Base-by-base conservation (phyloP, 2,113 vertebrate genomes). In the Prunella himalayana region DNA sequence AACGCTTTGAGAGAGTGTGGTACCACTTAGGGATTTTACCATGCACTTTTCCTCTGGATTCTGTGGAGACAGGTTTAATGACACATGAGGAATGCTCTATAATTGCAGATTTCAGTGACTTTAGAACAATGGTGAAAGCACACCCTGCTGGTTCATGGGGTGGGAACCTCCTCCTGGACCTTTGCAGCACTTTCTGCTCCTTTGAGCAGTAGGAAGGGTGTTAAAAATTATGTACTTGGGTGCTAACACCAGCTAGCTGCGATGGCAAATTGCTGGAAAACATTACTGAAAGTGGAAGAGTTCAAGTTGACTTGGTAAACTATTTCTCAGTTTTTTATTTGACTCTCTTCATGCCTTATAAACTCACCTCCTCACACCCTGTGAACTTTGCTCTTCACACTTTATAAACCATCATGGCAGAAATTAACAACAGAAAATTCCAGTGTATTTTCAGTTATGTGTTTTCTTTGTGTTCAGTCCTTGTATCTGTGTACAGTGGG, bases 1-100 rank as follows among this genome's bases (percentile, higher is more conserved):
- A 12, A 0, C 2, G 13, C 63, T 25, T 6, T 5, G 3, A 5
- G 49, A 24, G 33, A 21, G 3, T 2, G 13, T 5, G 54, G 27
- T 11, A 3, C 20, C 42, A 2, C 59, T 49, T 2, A 1, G 17
- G 60, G 68, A 7, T 49, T 61, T 60, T 31, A 41, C 68, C 17
- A 0, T 1, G 1, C 3, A 0, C 13, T 61, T 65, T 57, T 44
- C 25, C 82, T 61, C 33, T 37, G 82, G 24, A 4, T 66, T 49
- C 51, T 24, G 22, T 41, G 54, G 33, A 18, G 45, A 25, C 6
- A 10, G 50, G 44, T 39, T 64, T 50, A 49, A 30, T 42, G 37
- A 25, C 56, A 49, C 6, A 0, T 5, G 28, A 57, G 45, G 47
- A 66, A 24, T 27, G n/a, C 31, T 59, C 10, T 39, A 0, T 10